Base-by-base conservation (phyloP, 2,888 invertebrate genomes). In the Athalia cordata region DNA sequence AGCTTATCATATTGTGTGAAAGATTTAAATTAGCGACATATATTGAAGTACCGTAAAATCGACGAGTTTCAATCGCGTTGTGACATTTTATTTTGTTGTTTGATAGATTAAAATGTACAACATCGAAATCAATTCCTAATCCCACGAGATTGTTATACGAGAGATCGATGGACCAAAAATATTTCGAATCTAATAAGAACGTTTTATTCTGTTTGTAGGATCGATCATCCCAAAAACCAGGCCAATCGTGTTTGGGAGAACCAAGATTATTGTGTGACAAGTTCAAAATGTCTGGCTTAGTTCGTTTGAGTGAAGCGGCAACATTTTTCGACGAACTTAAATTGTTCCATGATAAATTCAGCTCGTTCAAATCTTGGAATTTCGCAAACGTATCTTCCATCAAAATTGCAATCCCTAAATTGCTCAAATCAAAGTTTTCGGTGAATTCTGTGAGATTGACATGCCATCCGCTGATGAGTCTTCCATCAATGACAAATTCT, bases 121-220 rank as follows among this genome's bases (percentile, higher is more conserved):
- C 57, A 8, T 72, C 72, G 8, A 72, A 72, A n/a, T 72, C 59
- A 8, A 72, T 59, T 1, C 59, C 72, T 9, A 72, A 13, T 13
- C 59, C 72, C 5, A 3, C 3, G 1, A 72, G 13, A 47, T 4
- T 9, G 57, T 72, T 72, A 47, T 72, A 45, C 59, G 72, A 72
- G 45, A 72, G n/a, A 47, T 72, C 47, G 52, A 72, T 13, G 15
- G 72, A 72, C 72, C 72, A 72, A 9, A 72, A 59, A 59, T 59
- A 72, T 47, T 59, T 72, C 7, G 72, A 45, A 47, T 72, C 59
- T 57, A 72, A 72, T 59, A 59, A 5, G 0, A 68, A 43, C 2
- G 52, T 50, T 29, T 50, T 68, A 11, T 15, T 13, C 8, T 55
- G 15, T 55, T 11, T 68, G 68, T 68, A 68, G n/a, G 49, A 66